A percentile compares a stretch with the other conserved stretches of the same genome.
Evolutionary conservation across 2,113 vertebrate genomes (phyloP).

Genomic region (Pandion haliaetus): DNA sequence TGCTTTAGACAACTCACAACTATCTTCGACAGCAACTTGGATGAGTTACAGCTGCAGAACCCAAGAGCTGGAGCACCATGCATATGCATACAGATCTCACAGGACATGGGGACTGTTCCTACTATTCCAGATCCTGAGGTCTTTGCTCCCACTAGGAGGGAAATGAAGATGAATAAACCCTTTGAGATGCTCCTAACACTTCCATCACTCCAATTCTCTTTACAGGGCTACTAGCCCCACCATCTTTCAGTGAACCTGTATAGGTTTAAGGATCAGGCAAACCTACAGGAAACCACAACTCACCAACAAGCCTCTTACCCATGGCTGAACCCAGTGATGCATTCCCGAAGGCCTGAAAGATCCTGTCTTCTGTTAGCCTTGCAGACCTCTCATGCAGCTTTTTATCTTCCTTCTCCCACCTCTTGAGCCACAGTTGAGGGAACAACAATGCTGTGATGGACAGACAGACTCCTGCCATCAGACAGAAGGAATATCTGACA

Average conservation of each 20-base stretch:
- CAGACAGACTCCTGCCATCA: background rate
- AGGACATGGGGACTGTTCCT: background rate
- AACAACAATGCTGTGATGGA: background rate
- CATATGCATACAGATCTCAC: background rate
- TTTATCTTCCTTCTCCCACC: background rate
- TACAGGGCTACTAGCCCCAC: background rate
- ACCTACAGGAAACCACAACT: background rate
- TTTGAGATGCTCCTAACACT: background rate
- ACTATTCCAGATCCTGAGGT: background rate
- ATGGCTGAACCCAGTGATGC: background rate
- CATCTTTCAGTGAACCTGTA: background rate
- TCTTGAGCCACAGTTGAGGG: background rate
- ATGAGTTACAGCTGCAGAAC: background rate
- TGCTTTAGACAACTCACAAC: background rate
- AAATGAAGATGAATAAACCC: background rate
- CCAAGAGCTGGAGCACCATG: background rate
- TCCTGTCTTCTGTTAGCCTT: background rate
- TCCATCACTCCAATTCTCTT: background rate
- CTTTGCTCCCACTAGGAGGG: background rate
- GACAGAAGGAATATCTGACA: background rate
- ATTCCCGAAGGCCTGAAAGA: background rate
- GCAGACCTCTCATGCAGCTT: background rate
- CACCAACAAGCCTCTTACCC: background rate
- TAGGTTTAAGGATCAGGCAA: background rate
- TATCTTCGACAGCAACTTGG: background rate